Percentiles rank a stretch among this genome's conserved stretches.
Evolutionary conservation across 1,140 invertebrate species (phyloP).

Genomic region (Macrotrachela quadricornifera): DNA sequence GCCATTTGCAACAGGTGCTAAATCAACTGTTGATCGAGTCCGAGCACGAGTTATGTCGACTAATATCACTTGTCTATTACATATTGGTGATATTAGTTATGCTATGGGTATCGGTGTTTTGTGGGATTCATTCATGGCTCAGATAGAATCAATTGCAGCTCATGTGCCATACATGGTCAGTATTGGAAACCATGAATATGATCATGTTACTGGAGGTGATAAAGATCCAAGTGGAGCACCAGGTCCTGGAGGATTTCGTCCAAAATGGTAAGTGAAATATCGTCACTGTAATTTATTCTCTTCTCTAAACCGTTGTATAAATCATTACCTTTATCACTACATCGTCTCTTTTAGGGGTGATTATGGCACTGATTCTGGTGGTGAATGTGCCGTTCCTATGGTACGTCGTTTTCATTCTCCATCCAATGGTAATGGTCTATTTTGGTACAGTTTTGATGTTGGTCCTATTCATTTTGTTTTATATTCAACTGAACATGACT

Average conservation of each 20-base stretch:
- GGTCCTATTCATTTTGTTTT: slow-evolving; percentile 19
- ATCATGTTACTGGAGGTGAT: slow-evolving; percentile 19
- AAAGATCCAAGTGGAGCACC: slow-evolving; percentile 18
- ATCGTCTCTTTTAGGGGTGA: too few relatives aligned
- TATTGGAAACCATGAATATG: slow-evolving; percentile 29
- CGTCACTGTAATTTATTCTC: too few relatives aligned
- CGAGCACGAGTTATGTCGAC: too few relatives aligned
- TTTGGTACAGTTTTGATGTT: slow-evolving; percentile 28
- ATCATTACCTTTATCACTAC: slow-evolving; percentile 16
- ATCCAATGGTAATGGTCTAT: neutral
- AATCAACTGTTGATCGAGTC: too few relatives aligned
- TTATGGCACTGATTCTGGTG: too few relatives aligned
- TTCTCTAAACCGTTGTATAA: slow-evolving; percentile 15
- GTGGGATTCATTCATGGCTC: slow-evolving; percentile 24
- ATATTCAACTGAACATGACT: slow-evolving; percentile 43
- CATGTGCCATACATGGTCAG: slow-evolving; percentile 28
- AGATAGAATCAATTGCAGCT: slow-evolving; percentile 21
- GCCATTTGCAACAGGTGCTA: too few relatives aligned
- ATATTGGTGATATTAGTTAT: slow-evolving; percentile 24
- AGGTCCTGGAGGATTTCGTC: slow-evolving; percentile 16
- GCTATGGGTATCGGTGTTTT: slow-evolving; percentile 19
- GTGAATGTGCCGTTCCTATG: too few relatives aligned
- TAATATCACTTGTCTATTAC: too few relatives aligned
- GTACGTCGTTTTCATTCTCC: too few relatives aligned
- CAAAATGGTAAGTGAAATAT: too few relatives aligned